A percentile compares a stretch with the other conserved stretches of the same genome.
Conservation (phyloP, 2,888 invertebrate genomes). For the Lathronympha strigana region DNA sequence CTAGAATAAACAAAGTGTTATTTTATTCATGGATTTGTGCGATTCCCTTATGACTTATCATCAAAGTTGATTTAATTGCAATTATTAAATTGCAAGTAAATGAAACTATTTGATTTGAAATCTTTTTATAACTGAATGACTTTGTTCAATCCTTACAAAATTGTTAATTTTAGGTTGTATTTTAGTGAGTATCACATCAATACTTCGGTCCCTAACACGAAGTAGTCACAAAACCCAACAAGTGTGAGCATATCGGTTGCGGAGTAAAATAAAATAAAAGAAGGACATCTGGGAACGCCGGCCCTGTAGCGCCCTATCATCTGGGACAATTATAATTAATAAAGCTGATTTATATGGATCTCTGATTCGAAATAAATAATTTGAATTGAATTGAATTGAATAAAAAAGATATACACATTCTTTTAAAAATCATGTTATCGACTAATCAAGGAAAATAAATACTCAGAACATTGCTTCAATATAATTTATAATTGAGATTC, state of each 20-base stretch:
- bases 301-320: conserved; percentile 27
- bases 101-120: no score
- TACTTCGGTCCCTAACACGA: conserved; percentile 9
- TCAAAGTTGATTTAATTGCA: background rate
- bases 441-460: no score
- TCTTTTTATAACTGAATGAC: conserved; percentile 39
- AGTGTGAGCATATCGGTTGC: conserved; percentile 50
- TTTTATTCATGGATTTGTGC: no score
- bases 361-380: no score
- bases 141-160: conserved; percentile 67
- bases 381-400: no score
- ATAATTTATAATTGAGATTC: no score
- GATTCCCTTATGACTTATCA: background rate
- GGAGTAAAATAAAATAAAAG: conserved; percentile 46
- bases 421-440: no score
- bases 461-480: no score
- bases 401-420: no score
- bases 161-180: conserved; percentile 12
- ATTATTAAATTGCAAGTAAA: no score
- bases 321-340: conserved; percentile 1
- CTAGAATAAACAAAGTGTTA: conserved; percentile 11
- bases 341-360: background rate
- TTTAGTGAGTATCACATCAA: conserved; percentile 9
- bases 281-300: conserved; percentile 49
- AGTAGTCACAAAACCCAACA: conserved; percentile 58